phyloP scores from a whole-genome alignment of 92 coral and sea anemone genomes.

The Palythoa grandiflora region DNA sequence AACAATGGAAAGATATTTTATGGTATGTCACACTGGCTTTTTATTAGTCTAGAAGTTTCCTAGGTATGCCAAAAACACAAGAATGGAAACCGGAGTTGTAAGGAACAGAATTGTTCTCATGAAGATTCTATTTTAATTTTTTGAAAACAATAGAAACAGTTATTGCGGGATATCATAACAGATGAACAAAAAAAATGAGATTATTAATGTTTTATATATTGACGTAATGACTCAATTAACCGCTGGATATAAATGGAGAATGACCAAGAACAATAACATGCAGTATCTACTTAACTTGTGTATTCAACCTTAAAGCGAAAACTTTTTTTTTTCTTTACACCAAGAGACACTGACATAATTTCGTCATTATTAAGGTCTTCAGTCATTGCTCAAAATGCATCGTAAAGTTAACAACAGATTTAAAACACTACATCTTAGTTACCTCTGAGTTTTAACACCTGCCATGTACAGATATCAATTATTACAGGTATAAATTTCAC shows the following conservation, averaged over 20 bases:
- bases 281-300: not conserved
- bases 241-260: not conserved
- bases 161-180: not conserved
- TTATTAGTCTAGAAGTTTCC: not conserved
- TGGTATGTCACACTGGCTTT: not conserved
- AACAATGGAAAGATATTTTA: not conserved
- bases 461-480: not conserved
- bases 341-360: not conserved
- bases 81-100: not conserved
- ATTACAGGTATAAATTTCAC: not conserved
- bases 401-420: not conserved
- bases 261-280: conserved; percentile 18
- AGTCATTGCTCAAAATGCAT: not conserved
- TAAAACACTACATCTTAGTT: not conserved
- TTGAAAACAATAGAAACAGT: not conserved
- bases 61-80: not conserved
- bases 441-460: not conserved
- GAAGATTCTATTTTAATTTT: not conserved
- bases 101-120: not conserved
- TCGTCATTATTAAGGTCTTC: not conserved
- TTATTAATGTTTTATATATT: not conserved
- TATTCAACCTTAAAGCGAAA: conserved; percentile 11
- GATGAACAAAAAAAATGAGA: not conserved
- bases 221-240: conserved; percentile 9
- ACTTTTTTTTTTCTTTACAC: not conserved